Base-by-base conservation (phyloP, 2,797 vertebrate species). In the Eulemur mongoz region DNA sequence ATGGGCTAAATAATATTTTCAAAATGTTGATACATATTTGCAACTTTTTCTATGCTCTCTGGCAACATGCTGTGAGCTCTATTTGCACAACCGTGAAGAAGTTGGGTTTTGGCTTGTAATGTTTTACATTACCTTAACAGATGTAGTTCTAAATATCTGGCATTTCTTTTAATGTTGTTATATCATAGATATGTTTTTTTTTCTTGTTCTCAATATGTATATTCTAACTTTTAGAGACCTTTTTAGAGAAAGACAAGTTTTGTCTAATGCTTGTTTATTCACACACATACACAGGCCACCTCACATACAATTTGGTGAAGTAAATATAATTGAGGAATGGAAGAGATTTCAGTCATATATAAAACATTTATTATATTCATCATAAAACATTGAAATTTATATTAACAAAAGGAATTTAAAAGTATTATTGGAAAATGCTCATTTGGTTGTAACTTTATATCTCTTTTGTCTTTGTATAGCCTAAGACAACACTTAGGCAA, bases 71-170 rank as follows among this genome's bases (percentile, higher is more conserved):
- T 96, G 52, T 88, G 92, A 95, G 65, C 72, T 79, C 82, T 94
- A 57, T 92, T 89, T 96, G 88, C 91, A 92, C 63, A 93, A 95
- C 79, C 15, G 11, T 32, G 35, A 95, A 89, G 50, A 97, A 96
- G 54, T 92, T 97, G 84, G 35, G 38, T 89, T 97, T 96, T 93
- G 82, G 22, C 82, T 97, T 92, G 40, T 85, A 90, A 78, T 97
- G 75, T 67, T 97, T 97, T 94, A 96, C 50, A 94, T 97, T 93
- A 96, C 94, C 94, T 96, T 97, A 95, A 91, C 81, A 94, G 92
- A 96, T 93, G 57, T 75, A 95, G 40, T 92, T 96, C 63, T 94
- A 92, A 97, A 94, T 95, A 97, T 67, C 92, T 96, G 76, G 59
- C 48, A 92, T 92, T 90, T 96, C 72, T 95, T 95, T 93, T 90